Conservation (phyloP, 1,140 invertebrate genomes). For the Aporrectodea caliginosa region DNA sequence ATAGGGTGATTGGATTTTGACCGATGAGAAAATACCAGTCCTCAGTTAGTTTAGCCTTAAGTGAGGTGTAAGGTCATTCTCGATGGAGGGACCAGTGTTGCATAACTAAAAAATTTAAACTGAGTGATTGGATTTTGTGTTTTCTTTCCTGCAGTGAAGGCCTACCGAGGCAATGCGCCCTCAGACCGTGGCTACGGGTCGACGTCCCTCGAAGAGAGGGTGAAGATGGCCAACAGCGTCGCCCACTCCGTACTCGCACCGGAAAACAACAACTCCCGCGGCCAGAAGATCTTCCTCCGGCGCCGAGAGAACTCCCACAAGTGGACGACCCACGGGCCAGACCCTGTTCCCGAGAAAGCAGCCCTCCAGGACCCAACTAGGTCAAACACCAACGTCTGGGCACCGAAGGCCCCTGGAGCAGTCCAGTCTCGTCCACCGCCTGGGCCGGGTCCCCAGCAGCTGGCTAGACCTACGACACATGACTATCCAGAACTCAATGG, state of each 20-base stretch:
- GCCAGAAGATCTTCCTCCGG: conserved; percentile 92
- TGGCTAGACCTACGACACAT: not conserved
- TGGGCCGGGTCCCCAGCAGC: not conserved
- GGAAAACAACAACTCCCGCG: conserved; percentile 84
- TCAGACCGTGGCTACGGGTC: conserved; percentile 74
- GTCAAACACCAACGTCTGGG: too few relatives aligned
- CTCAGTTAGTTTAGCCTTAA: too few relatives aligned
- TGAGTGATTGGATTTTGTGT: too few relatives aligned
- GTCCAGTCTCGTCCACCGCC: too few relatives aligned
- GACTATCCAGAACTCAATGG: too few relatives aligned
- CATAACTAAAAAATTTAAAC: too few relatives aligned
- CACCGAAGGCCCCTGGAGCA: not conserved
- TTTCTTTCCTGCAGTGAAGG: too few relatives aligned
- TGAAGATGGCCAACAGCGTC: conserved; percentile 82
- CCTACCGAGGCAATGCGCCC: conserved; percentile 89
- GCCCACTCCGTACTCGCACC: conserved; percentile 86
- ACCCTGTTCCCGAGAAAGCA: conserved; percentile 16
- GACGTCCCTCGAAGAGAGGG: conserved; percentile 91
- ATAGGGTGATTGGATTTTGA: too few relatives aligned
- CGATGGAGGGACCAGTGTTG: too few relatives aligned
- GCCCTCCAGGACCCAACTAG: too few relatives aligned
- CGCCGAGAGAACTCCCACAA: conserved; percentile 86
- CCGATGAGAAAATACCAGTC: too few relatives aligned
- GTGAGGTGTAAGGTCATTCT: too few relatives aligned
- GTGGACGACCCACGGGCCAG: conserved; percentile 83